Conservation (phyloP, 2,113 vertebrate species). For the Lamprologus lemairii region DNA sequence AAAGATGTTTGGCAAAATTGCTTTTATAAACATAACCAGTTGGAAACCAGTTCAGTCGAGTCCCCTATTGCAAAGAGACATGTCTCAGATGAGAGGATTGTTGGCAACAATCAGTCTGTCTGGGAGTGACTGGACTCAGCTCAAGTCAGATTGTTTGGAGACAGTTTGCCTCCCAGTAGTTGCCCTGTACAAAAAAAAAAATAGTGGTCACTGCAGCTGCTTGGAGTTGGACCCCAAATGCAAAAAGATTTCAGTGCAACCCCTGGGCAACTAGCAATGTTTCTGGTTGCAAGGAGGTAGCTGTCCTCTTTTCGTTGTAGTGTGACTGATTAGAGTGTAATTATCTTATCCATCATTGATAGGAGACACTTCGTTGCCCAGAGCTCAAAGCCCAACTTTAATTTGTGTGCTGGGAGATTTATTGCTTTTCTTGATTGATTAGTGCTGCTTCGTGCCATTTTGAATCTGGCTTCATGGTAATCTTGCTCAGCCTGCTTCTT, state of each 20-base stretch:
- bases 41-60: background rate
- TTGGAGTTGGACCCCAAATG: background rate
- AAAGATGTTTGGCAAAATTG: background rate
- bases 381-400: background rate
- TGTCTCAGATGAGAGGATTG: background rate
- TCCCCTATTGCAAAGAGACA: background rate
- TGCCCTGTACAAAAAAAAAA: background rate
- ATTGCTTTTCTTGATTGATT: background rate
- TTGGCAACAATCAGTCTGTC: background rate
- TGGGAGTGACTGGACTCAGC: background rate
- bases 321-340: background rate
- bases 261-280: background rate
- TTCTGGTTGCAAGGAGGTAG: background rate
- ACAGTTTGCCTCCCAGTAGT: background rate
- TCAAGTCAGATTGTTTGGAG: background rate
- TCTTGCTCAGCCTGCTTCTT: background rate
- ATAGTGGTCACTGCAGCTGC: background rate
- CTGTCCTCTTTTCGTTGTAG: background rate
- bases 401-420: background rate
- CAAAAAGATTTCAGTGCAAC: background rate
- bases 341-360: background rate
- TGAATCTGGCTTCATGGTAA: background rate
- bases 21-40: background rate
- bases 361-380: background rate
- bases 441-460: background rate